Evolutionary conservation across 2,888 invertebrate species (phyloP).

Genomic region (Phymatocera aterrima): DNA sequence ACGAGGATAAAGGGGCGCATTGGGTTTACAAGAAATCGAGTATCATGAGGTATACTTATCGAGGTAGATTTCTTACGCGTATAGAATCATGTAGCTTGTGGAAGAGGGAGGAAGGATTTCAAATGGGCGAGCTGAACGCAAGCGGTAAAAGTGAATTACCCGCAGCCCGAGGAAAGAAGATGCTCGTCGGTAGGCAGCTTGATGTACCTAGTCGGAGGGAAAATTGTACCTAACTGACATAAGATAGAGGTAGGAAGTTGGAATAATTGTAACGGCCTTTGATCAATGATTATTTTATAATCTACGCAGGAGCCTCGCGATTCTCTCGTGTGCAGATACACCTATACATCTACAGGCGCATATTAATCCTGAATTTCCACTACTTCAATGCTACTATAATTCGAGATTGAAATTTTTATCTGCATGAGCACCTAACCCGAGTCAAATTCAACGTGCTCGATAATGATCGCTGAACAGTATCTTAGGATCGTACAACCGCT

Average conservation of each 20-base stretch:
- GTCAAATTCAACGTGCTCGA: neutral
- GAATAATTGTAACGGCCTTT: constrained; percentile 18
- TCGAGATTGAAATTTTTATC: neutral
- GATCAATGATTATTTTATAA: constrained; percentile 26
- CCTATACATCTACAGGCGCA: too few relatives aligned
- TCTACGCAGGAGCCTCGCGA: neutral
- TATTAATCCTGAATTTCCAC: neutral
- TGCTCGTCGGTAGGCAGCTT: neutral
- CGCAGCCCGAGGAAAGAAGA: neutral
- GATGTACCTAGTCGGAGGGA: neutral
- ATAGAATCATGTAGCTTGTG: neutral
- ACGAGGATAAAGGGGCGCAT: too few relatives aligned
- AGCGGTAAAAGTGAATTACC: constrained; percentile 33
- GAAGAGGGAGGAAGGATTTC: too few relatives aligned
- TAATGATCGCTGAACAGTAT: neutral
- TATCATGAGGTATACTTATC: constrained; percentile 3
- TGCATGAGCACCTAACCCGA: neutral
- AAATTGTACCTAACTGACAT: neutral
- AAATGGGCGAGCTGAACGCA: neutral
- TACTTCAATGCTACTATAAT: neutral
- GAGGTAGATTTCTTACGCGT: constrained; percentile 4
- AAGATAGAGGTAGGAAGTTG: neutral
- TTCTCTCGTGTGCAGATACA: neutral
- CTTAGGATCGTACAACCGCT: neutral
- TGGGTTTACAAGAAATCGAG: neutral